phyloP scores from a whole-genome alignment of 2,113 vertebrate genomes.

The Bos indicus region DNA sequence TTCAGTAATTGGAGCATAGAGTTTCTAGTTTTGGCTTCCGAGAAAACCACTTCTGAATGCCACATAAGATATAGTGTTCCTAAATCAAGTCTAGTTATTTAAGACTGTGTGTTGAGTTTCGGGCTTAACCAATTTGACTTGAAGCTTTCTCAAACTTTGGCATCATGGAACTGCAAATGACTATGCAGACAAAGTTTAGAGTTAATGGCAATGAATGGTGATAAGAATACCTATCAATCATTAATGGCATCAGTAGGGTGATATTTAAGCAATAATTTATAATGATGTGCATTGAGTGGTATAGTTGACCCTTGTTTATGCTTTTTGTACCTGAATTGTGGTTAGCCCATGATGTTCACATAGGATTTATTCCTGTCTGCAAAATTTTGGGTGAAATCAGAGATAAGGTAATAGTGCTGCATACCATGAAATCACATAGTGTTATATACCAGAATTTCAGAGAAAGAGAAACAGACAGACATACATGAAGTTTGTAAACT shows the following conservation, averaged over 20 bases:
- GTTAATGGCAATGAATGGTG: background rate
- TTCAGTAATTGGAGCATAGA: background rate
- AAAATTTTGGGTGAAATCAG: background rate
- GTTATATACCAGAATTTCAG: background rate
- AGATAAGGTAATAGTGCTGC: background rate
- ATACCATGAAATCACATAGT: background rate
- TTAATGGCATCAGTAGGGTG: background rate
- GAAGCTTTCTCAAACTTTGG: background rate
- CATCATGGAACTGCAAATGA: background rate
- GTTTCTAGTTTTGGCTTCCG: background rate
- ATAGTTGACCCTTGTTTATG: background rate
- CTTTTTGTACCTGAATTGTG: background rate
- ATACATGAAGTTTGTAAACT: background rate
- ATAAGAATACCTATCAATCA: background rate
- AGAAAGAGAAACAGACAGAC: background rate
- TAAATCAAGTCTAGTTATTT: slow-evolving; percentile 5
- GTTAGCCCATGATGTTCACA: background rate
- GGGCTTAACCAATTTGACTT: background rate
- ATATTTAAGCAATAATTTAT: background rate
- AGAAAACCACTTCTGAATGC: slow-evolving; percentile 32
- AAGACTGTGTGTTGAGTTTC: background rate
- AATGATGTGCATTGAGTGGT: background rate
- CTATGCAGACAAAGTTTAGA: background rate
- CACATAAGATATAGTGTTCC: background rate
- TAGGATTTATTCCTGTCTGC: background rate